Base-by-base conservation (phyloP, 1,140 invertebrate species). In the Panagrolaimus sp. region DNA sequence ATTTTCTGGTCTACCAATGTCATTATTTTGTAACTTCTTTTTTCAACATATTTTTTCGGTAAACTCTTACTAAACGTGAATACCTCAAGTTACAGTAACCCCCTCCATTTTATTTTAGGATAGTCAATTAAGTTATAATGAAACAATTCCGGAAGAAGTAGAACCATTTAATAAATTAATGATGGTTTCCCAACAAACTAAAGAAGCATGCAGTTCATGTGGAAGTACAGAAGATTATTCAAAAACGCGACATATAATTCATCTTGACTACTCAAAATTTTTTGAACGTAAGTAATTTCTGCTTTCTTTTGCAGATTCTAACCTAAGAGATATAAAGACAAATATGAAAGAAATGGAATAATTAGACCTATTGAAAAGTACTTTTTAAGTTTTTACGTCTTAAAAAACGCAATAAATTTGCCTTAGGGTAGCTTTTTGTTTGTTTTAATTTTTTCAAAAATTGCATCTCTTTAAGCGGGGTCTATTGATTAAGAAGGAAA, bases 271-370 rank as follows among this genome's bases (percentile, higher is more conserved):
- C 28, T 28, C 52, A 4, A 26, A 58, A 21, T 15, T 24, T 24
- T 48, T 48, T 48, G 52, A 58, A 12, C 21, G 52, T 58, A 58
- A 21, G 52, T 38, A n/a, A n/a, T n/a, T n/a, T n/a, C n/a, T n/a
- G n/a, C n/a, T n/a, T n/a, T n/a, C n/a, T 38, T 38, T 38, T 38
- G 2, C 32, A 38, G 32, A 38, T 38, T 38, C 7, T 38, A 38
- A 38, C n/a, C n/a, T n/a, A n/a, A 38, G 7, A 38, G 7, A 38
- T 38, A 38, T n/a, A 38, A 38, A 38, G 32, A 38, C 32, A 38
- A 38, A 38, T 38, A 38, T 38, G 32, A 38, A 38, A 38, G 7
- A 38, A 38, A 38, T 38, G 32, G 7, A 38, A 38, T 38, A 38
- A 4, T 4, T 38, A 4, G 32, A 38, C 32, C 32, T 7, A 38